phyloP scores from a whole-genome alignment of 1,140 invertebrate genomes.

The Drosophila nebulosa region DNA sequence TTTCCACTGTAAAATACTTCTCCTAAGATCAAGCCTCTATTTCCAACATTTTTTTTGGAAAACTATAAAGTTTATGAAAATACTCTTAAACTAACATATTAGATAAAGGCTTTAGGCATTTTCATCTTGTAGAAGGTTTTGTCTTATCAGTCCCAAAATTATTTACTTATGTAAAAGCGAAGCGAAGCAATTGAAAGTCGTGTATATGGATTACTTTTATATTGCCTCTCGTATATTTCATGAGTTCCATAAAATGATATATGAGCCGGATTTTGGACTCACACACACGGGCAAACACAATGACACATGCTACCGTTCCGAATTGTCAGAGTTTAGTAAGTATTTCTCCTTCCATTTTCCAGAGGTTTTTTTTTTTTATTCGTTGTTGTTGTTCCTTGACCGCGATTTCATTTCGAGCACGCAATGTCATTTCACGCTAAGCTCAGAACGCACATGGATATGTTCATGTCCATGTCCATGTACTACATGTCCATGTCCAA shows the following conservation, averaged over 20 bases:
- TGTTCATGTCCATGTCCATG: constrained; percentile 30
- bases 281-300: constrained; percentile 3
- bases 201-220: background rate
- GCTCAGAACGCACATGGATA: constrained; percentile 35
- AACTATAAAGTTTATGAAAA: too few species aligned
- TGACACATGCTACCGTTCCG: constrained; percentile 60
- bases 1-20: too few species aligned
- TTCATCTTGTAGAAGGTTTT: too few species aligned
- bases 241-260: constrained; percentile 26
- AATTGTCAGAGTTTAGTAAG: constrained; percentile 18
- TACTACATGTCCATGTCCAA: constrained; percentile 4
- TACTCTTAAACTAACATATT: too few species aligned
- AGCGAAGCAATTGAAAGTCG: too few species aligned
- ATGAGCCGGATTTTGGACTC: constrained; percentile 26
- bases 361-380: constrained; percentile 1
- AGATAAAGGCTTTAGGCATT: too few species aligned
- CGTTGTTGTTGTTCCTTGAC: constrained; percentile 7
- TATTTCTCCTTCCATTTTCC: constrained; percentile 9
- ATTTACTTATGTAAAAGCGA: too few species aligned
- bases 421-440: constrained; percentile 72
- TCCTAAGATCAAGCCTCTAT: too few species aligned
- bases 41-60: too few species aligned
- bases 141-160: too few species aligned
- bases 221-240: constrained; percentile 7
- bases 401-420: constrained; percentile 46